phyloP scores from a whole-genome alignment of 30 jellyfish, hydroid and myxozoan genomes.

The Cassiopea andromeda region DNA sequence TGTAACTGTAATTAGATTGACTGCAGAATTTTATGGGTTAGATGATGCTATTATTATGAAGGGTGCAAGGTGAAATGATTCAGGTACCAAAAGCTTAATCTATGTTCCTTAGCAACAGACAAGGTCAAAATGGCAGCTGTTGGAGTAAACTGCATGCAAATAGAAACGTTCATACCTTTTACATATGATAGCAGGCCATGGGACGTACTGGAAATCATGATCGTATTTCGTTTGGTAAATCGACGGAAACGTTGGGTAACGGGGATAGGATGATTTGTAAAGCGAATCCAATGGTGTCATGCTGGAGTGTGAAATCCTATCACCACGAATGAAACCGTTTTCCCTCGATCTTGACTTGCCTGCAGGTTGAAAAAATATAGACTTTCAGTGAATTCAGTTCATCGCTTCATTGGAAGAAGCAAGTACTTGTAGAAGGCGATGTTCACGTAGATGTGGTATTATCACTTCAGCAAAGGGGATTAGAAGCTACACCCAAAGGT shows the following conservation, averaged over 20 bases:
- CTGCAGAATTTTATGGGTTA: no score
- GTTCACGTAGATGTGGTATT: no score
- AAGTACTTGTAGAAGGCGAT: no score
- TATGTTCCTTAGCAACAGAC: constrained; percentile 17
- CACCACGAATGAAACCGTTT: constrained; percentile 66
- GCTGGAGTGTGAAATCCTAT: constrained; percentile 56
- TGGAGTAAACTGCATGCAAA: neutral
- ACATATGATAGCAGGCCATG: constrained; percentile 67
- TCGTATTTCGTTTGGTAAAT: constrained; percentile 81
- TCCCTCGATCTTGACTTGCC: constrained; percentile 2
- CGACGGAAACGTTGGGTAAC: constrained; percentile 88
- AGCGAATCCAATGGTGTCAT: constrained; percentile 78
- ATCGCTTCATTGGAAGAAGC: no score
- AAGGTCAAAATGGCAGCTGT: constrained; percentile 38
- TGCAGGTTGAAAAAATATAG: neutral
- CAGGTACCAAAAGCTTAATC: neutral
- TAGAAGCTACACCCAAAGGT: no score
- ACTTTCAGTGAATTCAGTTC: no score
- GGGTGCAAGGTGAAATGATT: no score
- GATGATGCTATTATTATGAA: no score
- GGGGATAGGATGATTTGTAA: constrained; percentile 70
- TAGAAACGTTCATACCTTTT: constrained; percentile 71
- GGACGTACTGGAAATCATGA: constrained; percentile 72
- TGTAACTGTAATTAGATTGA: no score
- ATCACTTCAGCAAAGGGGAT: no score